phyloP scores from a whole-genome alignment of 2,113 vertebrate species.

The Pachypanchax playfairii region DNA sequence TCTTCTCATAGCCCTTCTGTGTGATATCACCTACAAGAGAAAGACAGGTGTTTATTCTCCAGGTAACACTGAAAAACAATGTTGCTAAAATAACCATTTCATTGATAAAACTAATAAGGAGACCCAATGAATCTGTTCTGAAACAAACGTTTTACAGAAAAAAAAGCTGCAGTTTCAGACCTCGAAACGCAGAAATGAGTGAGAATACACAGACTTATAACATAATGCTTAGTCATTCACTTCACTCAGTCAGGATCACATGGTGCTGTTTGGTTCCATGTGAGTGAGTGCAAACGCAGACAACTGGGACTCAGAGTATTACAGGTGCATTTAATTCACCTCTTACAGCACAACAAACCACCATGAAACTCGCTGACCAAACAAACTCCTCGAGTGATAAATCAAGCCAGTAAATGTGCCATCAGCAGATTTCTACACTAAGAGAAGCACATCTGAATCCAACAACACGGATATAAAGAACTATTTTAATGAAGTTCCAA shows the following conservation, averaged over 20 bases:
- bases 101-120: too few relatives aligned
- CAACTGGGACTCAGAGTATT: not conserved
- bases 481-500: not conserved
- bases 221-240: slow-evolving; percentile 8
- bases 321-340: slow-evolving; percentile 31
- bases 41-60: not conserved
- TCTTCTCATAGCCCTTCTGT: slow-evolving; percentile 79
- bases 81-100: too few relatives aligned
- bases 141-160: not conserved
- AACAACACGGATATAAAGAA: slow-evolving; percentile 3
- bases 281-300: not conserved
- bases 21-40: slow-evolving; percentile 72
- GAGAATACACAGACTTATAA: not conserved
- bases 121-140: too few relatives aligned
- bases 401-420: slow-evolving; percentile 4
- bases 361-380: slow-evolving; percentile 27
- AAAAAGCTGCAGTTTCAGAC: not conserved
- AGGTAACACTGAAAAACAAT: too few relatives aligned
- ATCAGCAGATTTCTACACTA: slow-evolving; percentile 36
- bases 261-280: not conserved
- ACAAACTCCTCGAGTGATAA: not conserved
- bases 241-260: slow-evolving; percentile 30
- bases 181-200: not conserved
- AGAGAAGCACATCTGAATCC: slow-evolving; percentile 25
- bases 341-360: slow-evolving; percentile 3